Percentiles rank a stretch among this genome's conserved stretches.
phyloP scores from a whole-genome alignment of 2,797 vertebrate genomes.

The Mormyrops boulengeri region DNA sequence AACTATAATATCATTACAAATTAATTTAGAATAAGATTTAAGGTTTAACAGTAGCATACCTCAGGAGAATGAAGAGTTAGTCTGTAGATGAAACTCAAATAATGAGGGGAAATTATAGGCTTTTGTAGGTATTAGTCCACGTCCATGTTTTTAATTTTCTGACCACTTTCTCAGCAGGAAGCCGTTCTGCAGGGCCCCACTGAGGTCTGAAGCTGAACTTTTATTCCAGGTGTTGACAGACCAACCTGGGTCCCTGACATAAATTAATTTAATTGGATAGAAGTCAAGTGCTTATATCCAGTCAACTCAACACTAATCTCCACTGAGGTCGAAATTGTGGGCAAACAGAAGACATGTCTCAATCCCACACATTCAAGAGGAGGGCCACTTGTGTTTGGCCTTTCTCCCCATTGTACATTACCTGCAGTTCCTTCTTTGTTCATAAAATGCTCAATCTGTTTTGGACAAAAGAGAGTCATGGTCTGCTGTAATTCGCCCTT shows the following conservation, averaged over 20 bases:
- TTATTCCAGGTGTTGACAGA: conserved; percentile 38
- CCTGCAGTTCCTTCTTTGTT: conserved; percentile 17
- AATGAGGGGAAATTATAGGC: background rate
- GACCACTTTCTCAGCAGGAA: conserved; percentile 27
- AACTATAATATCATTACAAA: background rate
- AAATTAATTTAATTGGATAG: conserved; percentile 44
- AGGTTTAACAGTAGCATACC: background rate
- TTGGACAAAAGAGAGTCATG: conserved; percentile 30
- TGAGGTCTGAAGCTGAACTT: conserved; percentile 15
- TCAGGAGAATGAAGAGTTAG: background rate
- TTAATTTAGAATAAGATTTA: background rate
- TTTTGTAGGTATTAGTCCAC: conserved; percentile 19
- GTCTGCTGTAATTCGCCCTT: conserved; percentile 22
- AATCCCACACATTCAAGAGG: background rate
- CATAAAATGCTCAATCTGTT: conserved; percentile 32
- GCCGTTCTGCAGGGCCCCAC: conserved; percentile 12
- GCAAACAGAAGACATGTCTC: conserved; percentile 32
- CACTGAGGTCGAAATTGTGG: conserved; percentile 30
- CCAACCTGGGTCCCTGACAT: conserved; percentile 33
- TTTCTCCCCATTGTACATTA: background rate
- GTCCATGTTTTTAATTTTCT: conserved; percentile 20
- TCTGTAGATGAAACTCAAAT: background rate
- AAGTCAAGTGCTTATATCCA: conserved; percentile 31
- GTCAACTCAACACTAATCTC: conserved; percentile 24
- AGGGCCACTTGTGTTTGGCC: background rate